phyloP scores from a whole-genome alignment of 2,888 invertebrate species.

The Drosophila emarginata region DNA sequence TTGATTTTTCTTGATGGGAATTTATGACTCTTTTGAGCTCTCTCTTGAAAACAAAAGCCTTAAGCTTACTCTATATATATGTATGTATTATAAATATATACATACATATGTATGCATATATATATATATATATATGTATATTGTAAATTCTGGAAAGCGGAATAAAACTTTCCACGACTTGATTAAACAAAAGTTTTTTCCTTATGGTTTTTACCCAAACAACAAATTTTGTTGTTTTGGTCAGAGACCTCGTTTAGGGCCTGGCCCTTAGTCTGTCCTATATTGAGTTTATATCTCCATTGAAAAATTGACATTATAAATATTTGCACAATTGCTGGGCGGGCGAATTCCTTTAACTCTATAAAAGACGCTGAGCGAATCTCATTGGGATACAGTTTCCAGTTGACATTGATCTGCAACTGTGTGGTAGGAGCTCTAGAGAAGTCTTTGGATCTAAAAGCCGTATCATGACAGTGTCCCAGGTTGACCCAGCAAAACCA shows the following conservation, averaged over 20 bases:
- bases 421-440: background rate
- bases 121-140: background rate
- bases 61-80: background rate
- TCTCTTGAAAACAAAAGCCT: background rate
- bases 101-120: background rate
- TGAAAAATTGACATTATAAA: background rate
- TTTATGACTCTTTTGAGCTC: slow-evolving; percentile 41
- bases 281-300: background rate
- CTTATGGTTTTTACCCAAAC: background rate
- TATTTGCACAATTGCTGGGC: background rate
- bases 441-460: too few relatives aligned
- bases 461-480: too few relatives aligned
- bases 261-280: background rate
- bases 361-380: background rate
- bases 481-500: too few relatives aligned
- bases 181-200: background rate
- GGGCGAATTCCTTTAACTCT: background rate
- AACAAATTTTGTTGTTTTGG: background rate
- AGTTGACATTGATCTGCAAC: background rate
- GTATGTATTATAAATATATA: background rate
- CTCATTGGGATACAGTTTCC: too few relatives aligned
- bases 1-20: slow-evolving; percentile 61
- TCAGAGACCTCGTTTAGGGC: background rate
- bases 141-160: background rate
- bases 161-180: slow-evolving; percentile 5